Conservation (phyloP, 2,113 vertebrate species). For the Sander lucioperca region DNA sequence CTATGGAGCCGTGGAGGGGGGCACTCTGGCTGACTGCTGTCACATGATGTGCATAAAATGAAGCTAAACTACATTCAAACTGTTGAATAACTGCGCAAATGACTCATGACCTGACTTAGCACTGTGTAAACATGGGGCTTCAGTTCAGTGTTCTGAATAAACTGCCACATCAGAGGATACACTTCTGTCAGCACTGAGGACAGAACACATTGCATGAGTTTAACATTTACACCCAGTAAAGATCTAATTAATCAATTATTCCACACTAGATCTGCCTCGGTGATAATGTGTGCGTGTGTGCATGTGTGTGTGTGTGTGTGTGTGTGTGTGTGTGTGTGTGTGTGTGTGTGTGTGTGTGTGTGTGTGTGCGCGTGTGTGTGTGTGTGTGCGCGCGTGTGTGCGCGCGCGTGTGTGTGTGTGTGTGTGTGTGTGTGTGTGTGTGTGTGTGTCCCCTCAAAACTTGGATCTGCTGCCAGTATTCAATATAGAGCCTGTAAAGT, state of each 20-base stretch:
- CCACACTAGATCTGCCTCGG: too few relatives aligned
- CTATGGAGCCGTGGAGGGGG: conserved; percentile 63
- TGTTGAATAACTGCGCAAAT: conserved; percentile 80
- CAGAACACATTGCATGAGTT: not conserved
- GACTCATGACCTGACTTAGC: conserved; percentile 83
- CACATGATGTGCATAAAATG: conserved; percentile 85
- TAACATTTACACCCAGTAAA: conserved; percentile 32
- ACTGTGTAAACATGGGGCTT: conserved; percentile 70
- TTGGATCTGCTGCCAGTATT: conserved; percentile 54
- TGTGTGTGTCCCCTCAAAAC: conserved; percentile 29
- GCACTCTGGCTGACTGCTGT: conserved; percentile 77
- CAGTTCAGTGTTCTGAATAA: conserved; percentile 34
- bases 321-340: conserved; percentile 5
- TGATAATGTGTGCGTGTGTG: conserved; percentile 10
- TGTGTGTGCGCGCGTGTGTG: conserved; percentile 4
- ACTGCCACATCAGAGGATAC: conserved; percentile 11
- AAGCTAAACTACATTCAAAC: conserved; percentile 82
- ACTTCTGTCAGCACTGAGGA: conserved; percentile 27
- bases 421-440: conserved; percentile 7
- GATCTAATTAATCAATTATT: not conserved
- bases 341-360: conserved; percentile 1
- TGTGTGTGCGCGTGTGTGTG: conserved; percentile 3
- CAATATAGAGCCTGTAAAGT: conserved; percentile 42
- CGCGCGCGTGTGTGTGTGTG: not conserved
- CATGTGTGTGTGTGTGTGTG: not conserved